These are phyloP conservation scores for Neofelis nebulosa DNA, from an alignment of 2,113 vertebrate genomes.

Conservation along the genomic window DNA sequence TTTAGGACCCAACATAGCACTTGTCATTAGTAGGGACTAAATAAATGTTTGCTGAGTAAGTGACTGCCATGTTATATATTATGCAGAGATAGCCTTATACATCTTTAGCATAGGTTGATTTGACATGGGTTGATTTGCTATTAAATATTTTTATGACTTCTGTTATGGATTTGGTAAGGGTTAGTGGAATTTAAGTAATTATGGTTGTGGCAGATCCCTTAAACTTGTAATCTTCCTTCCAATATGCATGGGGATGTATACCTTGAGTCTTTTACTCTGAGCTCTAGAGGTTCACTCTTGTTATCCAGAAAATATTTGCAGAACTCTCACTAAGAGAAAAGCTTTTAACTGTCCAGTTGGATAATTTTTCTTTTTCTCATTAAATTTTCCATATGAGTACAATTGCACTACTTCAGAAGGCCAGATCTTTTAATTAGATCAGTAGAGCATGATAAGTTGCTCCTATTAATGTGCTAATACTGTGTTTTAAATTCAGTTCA, in stretches of 20 bases:
- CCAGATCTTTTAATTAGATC: conserved; percentile 78
- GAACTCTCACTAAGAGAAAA: conserved; percentile 57
- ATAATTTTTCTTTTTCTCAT: conserved; percentile 80
- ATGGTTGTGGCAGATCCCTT: not conserved
- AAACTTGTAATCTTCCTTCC: conserved; percentile 15
- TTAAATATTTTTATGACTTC: conserved; percentile 26
- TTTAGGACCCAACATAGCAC: not conserved
- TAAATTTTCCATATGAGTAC: conserved; percentile 70
- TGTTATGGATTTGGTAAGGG: not conserved
- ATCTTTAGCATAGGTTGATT: conserved; percentile 24
- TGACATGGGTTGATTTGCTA: conserved; percentile 15
- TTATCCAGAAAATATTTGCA: conserved; percentile 71
- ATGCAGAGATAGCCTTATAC: not conserved
- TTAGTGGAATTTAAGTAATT: conserved; percentile 36
- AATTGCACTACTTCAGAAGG: conserved; percentile 68
- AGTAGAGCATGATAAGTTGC: conserved; percentile 65
- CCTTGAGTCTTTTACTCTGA: conserved; percentile 56
- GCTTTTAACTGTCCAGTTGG: conserved; percentile 65
- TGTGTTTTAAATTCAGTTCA: conserved; percentile 77
- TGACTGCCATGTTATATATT: not conserved
- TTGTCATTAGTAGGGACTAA: not conserved
- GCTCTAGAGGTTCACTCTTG: conserved; percentile 26
- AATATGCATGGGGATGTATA: not conserved
- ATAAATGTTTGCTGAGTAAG: not conserved
- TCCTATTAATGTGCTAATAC: conserved; percentile 75